phyloP scores from a whole-genome alignment of 2,113 vertebrate genomes.

The Perccottus glenii region DNA sequence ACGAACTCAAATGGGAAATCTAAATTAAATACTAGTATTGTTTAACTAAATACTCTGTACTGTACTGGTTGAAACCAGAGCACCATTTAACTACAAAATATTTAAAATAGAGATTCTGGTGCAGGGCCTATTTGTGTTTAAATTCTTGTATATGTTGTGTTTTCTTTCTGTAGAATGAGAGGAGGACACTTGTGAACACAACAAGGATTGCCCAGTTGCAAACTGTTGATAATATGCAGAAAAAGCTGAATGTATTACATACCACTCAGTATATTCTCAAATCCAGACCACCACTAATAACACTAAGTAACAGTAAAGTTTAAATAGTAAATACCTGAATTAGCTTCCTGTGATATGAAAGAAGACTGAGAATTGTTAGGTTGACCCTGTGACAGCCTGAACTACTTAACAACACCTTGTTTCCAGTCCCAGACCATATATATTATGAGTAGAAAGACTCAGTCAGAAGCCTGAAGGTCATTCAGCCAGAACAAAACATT shows the following conservation, averaged over 20 bases:
- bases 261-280: too few species aligned
- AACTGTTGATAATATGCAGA: too few species aligned
- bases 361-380: neutral
- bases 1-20: neutral
- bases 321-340: too few species aligned
- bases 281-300: too few species aligned
- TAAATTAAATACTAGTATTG: neutral
- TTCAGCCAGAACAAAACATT: conserved; percentile 13
- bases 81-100: too few species aligned
- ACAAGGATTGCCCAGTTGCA: too few species aligned
- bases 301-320: too few species aligned
- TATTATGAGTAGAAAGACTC: neutral
- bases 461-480: conserved; percentile 10
- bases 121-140: neutral
- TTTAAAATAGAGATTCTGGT: neutral
- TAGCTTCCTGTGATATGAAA: too few species aligned
- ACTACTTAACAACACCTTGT: conserved; percentile 4
- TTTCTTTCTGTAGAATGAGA: neutral
- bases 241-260: too few species aligned
- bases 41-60: too few species aligned
- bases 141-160: neutral
- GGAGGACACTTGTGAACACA: neutral
- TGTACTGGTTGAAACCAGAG: too few species aligned
- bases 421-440: neutral
- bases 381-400: neutral